Conservation (phyloP, 2,888 invertebrate genomes). For the Loripinus fragilis region DNA sequence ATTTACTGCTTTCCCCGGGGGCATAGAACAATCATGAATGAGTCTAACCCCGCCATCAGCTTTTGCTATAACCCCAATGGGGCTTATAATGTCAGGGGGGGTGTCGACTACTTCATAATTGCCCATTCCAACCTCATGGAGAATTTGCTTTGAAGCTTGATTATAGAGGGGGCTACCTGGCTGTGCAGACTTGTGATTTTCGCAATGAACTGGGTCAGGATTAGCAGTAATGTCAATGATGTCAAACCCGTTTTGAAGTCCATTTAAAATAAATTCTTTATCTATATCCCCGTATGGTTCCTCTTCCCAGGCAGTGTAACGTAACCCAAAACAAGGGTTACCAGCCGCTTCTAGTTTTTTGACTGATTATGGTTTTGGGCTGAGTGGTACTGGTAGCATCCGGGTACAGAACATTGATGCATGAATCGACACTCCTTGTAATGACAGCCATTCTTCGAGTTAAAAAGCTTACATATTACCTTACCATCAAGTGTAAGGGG, state of each 20-base stretch:
- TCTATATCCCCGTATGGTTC: not conserved
- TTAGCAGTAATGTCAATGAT: not conserved
- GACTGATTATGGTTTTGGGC: not conserved
- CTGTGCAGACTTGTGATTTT: not conserved
- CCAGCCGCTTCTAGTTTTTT: not conserved
- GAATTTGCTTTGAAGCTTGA: not conserved
- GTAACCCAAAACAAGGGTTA: not conserved
- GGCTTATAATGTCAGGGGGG: not conserved
- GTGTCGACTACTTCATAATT: not conserved
- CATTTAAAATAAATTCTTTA: not conserved
- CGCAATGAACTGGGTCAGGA: not conserved
- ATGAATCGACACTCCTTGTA: not conserved
- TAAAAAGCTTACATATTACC: not conserved
- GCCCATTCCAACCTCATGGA: not conserved
- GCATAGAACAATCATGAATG: no score
- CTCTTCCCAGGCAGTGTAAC: not conserved
- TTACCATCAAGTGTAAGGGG: not conserved
- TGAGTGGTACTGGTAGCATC: not conserved
- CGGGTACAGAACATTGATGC: not conserved
- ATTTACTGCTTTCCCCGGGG: not conserved
- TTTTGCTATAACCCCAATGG: not conserved
- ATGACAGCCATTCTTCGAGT: not conserved
- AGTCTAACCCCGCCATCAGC: not conserved
- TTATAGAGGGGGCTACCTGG: slow-evolving; percentile 7
- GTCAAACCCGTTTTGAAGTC: not conserved